Conservation (phyloP, 2,888 invertebrate genomes). For the Ophion slaviceki region DNA sequence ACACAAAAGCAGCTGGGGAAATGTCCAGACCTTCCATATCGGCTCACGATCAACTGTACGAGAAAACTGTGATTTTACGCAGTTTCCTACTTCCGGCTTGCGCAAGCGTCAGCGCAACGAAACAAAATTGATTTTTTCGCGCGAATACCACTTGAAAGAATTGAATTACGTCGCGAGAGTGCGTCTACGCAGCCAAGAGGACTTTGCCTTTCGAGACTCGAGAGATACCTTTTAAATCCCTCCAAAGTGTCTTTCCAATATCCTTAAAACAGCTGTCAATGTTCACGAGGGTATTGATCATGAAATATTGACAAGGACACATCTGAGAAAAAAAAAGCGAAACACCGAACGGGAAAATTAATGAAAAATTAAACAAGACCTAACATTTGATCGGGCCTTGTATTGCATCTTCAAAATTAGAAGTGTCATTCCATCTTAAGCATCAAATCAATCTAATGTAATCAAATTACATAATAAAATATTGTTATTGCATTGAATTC, state of each 20-base stretch:
- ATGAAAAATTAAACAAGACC: background rate
- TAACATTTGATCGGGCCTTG: background rate
- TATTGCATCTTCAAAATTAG: no score
- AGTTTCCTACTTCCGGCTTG: constrained; percentile 48
- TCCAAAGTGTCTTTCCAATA: background rate
- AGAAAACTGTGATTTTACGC: background rate
- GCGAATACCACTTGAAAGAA: constrained; percentile 71
- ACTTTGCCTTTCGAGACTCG: background rate
- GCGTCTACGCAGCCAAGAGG: constrained; percentile 58
- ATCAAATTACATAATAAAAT: no score
- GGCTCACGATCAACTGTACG: constrained; percentile 23
- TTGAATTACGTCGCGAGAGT: constrained; percentile 73
- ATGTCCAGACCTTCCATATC: constrained; percentile 37
- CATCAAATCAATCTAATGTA: no score
- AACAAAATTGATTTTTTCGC: constrained; percentile 75
- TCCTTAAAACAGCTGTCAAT: background rate
- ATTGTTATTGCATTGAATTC: no score
- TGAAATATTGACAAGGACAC: background rate
- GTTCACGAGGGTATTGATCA: background rate
- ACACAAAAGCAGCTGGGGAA: background rate
- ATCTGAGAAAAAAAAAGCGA: background rate
- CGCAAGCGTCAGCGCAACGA: constrained; percentile 70
- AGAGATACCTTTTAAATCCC: background rate
- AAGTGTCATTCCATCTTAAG: no score
- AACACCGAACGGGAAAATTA: background rate